Evolutionary conservation across 2,888 invertebrate species (phyloP).

Genomic region (Galeopsomyia nigrocyanea): DNA sequence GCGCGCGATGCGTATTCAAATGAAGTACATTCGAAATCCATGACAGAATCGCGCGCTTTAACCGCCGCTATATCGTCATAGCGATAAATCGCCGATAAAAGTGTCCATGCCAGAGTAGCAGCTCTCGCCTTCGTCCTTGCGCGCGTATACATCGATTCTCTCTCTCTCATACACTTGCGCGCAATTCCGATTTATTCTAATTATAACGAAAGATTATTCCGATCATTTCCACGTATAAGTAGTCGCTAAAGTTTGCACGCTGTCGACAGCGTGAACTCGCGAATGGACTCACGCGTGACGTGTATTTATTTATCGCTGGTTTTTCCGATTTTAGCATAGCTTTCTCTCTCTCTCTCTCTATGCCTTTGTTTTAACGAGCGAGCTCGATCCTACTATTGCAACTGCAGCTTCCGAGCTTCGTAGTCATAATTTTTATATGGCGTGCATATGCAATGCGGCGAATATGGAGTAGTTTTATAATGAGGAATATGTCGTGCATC

Average conservation of each 20-base stretch:
- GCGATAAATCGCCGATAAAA: slow-evolving; percentile 36
- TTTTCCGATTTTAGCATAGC: not conserved
- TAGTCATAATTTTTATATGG: slow-evolving; percentile 18
- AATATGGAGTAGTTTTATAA: slow-evolving; percentile 3
- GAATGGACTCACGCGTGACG: slow-evolving; percentile 14
- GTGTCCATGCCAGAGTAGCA: not conserved
- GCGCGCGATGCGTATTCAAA: slow-evolving; percentile 21
- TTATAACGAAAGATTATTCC: slow-evolving; percentile 31
- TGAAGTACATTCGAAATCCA: slow-evolving; percentile 32
- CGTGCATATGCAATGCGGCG: slow-evolving; percentile 9
- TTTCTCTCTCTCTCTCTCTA: no score
- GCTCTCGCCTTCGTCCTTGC: slow-evolving; percentile 26
- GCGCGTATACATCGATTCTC: not conserved
- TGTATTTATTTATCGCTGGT: slow-evolving; percentile 18
- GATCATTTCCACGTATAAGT: slow-evolving; percentile 22
- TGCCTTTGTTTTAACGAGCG: not conserved
- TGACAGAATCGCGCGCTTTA: slow-evolving; percentile 19
- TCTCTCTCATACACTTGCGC: not conserved
- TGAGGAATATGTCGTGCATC: slow-evolving; percentile 6
- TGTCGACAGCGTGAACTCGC: not conserved
- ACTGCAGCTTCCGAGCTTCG: not conserved
- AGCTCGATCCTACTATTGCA: not conserved
- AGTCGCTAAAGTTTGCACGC: not conserved
- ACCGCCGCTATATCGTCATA: slow-evolving; percentile 21
- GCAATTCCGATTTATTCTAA: slow-evolving; percentile 35